phyloP scores from a whole-genome alignment of 2,797 vertebrate genomes.

The Macropus fuliginosus region DNA sequence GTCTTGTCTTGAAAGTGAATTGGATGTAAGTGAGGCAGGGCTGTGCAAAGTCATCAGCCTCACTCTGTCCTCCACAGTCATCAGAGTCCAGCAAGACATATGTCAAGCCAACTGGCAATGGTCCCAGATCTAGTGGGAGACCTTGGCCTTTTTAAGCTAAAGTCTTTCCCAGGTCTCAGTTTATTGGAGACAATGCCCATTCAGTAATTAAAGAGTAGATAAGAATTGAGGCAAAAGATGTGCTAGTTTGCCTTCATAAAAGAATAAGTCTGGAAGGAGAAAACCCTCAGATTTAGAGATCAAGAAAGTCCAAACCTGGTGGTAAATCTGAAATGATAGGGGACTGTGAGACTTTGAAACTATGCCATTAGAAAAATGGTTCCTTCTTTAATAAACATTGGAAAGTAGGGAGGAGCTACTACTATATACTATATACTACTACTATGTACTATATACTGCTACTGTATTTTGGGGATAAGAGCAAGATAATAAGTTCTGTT shows the following conservation, averaged over 20 bases:
- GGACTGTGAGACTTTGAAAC: background rate
- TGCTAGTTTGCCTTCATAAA: background rate
- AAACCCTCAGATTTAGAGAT: background rate
- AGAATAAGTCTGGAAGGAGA: background rate
- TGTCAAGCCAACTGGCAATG: background rate
- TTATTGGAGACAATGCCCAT: background rate
- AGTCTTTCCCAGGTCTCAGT: background rate
- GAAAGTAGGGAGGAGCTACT: background rate
- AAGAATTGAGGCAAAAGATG: background rate
- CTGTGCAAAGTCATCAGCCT: background rate
- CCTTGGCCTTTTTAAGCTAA: background rate
- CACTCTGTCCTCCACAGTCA: background rate
- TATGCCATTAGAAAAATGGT: background rate
- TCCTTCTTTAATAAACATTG: background rate
- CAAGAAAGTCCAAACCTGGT: background rate
- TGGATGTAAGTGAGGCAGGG: background rate
- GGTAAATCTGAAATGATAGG: background rate
- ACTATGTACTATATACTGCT: too few relatives aligned
- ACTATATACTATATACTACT: too few relatives aligned
- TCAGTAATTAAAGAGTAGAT: background rate
- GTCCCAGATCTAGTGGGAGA: background rate
- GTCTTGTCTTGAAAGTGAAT: background rate
- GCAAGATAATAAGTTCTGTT: background rate
- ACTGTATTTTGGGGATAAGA: background rate
- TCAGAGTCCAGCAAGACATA: background rate